Conservation (phyloP, 2,797 vertebrate species). For the Gadopsis marmoratus region DNA sequence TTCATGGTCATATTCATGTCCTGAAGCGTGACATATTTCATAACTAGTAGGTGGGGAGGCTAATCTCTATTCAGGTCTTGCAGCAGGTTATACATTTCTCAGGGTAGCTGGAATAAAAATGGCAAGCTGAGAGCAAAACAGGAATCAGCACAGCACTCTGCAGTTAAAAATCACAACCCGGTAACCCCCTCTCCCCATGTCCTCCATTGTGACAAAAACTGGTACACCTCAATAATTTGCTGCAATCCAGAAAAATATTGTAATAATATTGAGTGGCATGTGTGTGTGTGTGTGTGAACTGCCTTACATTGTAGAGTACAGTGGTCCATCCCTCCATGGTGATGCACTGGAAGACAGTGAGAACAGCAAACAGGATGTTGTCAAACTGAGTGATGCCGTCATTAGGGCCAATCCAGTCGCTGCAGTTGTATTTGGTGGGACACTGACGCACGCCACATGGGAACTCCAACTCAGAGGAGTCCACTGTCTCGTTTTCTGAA, state of each 20-base stretch:
- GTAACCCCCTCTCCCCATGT: not conserved
- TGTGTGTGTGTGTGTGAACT: slow-evolving; percentile 12
- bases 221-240: slow-evolving; percentile 36
- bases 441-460: slow-evolving; percentile 93
- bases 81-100: slow-evolving; percentile 22
- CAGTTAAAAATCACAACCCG: slow-evolving; percentile 20
- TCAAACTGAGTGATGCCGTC: slow-evolving; percentile 99
- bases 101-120: slow-evolving; percentile 24
- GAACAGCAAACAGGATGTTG: slow-evolving; percentile 97
- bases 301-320: slow-evolving; percentile 94
- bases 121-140: slow-evolving; percentile 26
- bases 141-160: slow-evolving; percentile 2
- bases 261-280: not conserved
- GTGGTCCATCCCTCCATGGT: slow-evolving; percentile 99
- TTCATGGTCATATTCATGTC: not conserved
- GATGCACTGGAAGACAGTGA: slow-evolving; percentile 99
- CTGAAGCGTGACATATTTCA: slow-evolving; percentile 17
- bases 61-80: slow-evolving; percentile 32
- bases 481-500: slow-evolving; percentile 81
- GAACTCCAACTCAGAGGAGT: slow-evolving; percentile 90
- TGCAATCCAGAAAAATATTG: slow-evolving; percentile 25
- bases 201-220: slow-evolving; percentile 34
- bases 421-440: slow-evolving; percentile 90
- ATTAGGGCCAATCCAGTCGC: slow-evolving; percentile 95
- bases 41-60: slow-evolving; percentile 17